A percentile compares a stretch with the other conserved stretches of the same genome.
These are phyloP conservation scores for Habrosyne pyritoides DNA, from an alignment of 2,888 invertebrate genomes.

Conservation along the genomic window DNA sequence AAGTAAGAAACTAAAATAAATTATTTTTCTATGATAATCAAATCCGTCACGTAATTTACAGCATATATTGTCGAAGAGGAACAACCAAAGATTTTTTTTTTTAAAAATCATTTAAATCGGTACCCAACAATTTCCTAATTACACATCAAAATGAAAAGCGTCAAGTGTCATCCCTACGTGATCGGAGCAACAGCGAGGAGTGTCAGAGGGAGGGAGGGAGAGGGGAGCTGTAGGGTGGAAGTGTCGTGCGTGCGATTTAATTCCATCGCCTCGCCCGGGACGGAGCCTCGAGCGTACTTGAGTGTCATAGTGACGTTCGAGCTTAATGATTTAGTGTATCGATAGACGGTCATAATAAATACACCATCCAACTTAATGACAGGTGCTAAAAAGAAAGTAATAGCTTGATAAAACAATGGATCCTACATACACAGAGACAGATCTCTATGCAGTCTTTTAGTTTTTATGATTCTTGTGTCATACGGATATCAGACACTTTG, in stretches of 20 bases:
- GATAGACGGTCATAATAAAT: slow-evolving; percentile 26
- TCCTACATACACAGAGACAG: not conserved
- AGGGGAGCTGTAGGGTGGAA: slow-evolving; percentile 56
- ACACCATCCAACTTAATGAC: not conserved
- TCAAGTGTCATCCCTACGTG: slow-evolving; percentile 12
- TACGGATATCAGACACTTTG: no score
- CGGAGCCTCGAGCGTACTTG: slow-evolving; percentile 45
- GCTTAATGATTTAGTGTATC: slow-evolving; percentile 22
- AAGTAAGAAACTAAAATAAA: no score
- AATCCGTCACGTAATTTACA: no score
- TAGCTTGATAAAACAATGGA: not conserved
- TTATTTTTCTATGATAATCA: no score
- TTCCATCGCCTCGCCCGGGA: slow-evolving; percentile 78
- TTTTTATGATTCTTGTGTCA: no score
- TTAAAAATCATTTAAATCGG: no score
- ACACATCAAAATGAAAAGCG: slow-evolving; percentile 2
- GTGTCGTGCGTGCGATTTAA: slow-evolving; percentile 83
- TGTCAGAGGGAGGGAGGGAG: slow-evolving; percentile 35
- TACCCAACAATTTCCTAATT: not conserved
- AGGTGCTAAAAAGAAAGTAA: not conserved
- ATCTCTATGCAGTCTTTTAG: no score
- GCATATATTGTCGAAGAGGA: no score
- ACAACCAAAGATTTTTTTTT: no score
- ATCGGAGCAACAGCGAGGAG: slow-evolving; percentile 13
- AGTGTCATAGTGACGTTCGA: slow-evolving; percentile 11